Percentiles rank a stretch among this genome's conserved stretches.
phyloP scores from a whole-genome alignment of 2,888 invertebrate genomes.

The Altica lythri region DNA sequence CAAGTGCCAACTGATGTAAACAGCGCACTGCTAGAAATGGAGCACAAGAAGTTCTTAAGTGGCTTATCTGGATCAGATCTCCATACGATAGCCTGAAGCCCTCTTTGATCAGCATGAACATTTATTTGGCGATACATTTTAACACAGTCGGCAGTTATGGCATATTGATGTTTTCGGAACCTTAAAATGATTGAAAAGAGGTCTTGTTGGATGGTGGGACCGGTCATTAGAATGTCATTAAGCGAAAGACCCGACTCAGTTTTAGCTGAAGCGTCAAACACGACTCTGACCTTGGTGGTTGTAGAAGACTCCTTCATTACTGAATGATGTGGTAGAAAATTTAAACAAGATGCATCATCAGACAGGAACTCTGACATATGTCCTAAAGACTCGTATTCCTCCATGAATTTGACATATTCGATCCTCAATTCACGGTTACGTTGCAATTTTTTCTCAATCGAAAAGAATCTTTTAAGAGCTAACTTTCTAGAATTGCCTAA shows the following conservation, averaged over 20 bases:
- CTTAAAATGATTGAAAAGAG: neutral
- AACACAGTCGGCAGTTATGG: neutral
- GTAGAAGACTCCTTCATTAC: conserved; percentile 7
- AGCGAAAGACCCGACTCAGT: conserved; percentile 8
- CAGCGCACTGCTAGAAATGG: neutral
- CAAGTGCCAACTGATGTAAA: neutral
- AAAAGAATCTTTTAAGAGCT: no score
- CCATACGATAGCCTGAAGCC: neutral
- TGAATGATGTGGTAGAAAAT: conserved; percentile 17
- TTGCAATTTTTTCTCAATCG: no score
- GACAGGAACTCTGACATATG: neutral
- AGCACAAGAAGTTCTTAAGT: neutral
- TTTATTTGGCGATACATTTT: neutral
- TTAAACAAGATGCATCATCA: neutral
- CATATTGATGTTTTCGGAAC: neutral
- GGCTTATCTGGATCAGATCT: neutral
- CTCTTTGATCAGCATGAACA: neutral
- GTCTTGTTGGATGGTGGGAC: conserved; percentile 12
- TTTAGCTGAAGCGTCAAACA: conserved; percentile 12
- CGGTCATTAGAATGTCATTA: conserved; percentile 11
- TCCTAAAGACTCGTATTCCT: no score
- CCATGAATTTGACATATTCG: no score
- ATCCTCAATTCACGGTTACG: no score
- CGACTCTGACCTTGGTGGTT: conserved; percentile 14
- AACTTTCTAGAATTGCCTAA: no score